Evolutionary conservation across 2,113 vertebrate genomes (phyloP).

Genomic region (Zapornia atra): DNA sequence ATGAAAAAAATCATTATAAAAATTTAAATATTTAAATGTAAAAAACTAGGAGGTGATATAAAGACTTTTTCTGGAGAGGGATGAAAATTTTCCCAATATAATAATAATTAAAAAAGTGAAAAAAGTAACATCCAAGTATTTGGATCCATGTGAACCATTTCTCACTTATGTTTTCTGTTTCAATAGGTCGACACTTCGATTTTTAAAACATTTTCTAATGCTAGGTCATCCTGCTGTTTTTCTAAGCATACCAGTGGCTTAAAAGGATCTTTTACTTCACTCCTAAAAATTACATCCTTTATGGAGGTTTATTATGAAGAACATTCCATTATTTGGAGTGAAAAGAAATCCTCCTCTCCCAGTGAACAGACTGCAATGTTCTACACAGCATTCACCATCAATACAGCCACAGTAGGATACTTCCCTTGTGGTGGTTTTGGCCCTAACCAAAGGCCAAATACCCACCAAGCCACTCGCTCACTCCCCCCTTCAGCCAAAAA

Average conservation of each 20-base stretch:
- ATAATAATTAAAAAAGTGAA: not conserved
- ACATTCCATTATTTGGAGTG: not conserved
- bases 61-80: not conserved
- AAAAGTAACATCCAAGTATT: not conserved
- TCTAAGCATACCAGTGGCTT: not conserved
- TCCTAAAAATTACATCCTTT: not conserved
- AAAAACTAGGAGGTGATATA: not conserved
- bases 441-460: too few relatives aligned
- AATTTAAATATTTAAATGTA: not conserved
- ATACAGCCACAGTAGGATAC: not conserved
- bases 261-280: not conserved
- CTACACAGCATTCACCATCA: not conserved
- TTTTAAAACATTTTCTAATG: not conserved
- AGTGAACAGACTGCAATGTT: not conserved
- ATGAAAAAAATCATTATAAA: not conserved
- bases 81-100: not conserved
- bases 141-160: not conserved
- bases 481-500: too few relatives aligned
- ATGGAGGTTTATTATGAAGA: not conserved
- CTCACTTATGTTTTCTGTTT: not conserved
- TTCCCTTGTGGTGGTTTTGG: too few relatives aligned
- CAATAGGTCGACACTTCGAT: not conserved
- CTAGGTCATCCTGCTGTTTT: not conserved
- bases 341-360: not conserved
- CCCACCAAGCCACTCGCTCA: too few relatives aligned